Evolutionary conservation across 2,113 vertebrate species (phyloP), one percentile per base, ranked within the genome.

Genomic region (Andinoacara biseriatus): DNA sequence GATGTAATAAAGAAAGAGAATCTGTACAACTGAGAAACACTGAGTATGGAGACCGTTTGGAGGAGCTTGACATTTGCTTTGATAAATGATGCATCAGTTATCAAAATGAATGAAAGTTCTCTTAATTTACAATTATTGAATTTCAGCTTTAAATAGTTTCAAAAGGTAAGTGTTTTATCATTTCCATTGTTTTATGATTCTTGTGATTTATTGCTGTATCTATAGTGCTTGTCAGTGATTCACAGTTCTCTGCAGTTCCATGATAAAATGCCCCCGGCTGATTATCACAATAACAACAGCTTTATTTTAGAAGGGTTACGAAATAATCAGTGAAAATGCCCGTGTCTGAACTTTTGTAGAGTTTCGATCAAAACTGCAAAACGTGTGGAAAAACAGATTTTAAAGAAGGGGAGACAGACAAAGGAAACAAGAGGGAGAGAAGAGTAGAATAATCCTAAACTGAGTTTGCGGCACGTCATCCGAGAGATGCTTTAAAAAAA

Each of bases 101-200:
- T 72, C 46, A 72, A 72, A 72, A 54, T 46, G 20, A 43, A 52
- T 14, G 65, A 72, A 7, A 20, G 52, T 52, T 31, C 26, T 72
- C 46, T 72, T n/a, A 52, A 72, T 72, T 72, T 26, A 72, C 46
- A 46, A 20, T 72, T 72, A 72, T 52, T 72, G 46, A 72, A 52
- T 54, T 72, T 72, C 26, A 72, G 43, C 26, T 31, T 54, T 52
- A 72, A 69, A 69, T 20, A 52, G 65, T 43, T 52, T 69, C 65
- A 52, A 31, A 54, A 72, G 67, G 67, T 52, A 72, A 72, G 43
- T 72, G 26, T 72, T 72, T 72, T 52, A 72, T 72, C 20, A 52
- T 14, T 72, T 54, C 26, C 67, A 52, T 72, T 72, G 67, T 46
- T 72, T 72, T 31, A 52, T 31, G 67, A 52, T 52, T 52, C 49